Evolutionary conservation across 2,797 vertebrate species (phyloP), one percentile per base, ranked within the genome.

Genomic region (Gobionotothen gibberifrons): DNA sequence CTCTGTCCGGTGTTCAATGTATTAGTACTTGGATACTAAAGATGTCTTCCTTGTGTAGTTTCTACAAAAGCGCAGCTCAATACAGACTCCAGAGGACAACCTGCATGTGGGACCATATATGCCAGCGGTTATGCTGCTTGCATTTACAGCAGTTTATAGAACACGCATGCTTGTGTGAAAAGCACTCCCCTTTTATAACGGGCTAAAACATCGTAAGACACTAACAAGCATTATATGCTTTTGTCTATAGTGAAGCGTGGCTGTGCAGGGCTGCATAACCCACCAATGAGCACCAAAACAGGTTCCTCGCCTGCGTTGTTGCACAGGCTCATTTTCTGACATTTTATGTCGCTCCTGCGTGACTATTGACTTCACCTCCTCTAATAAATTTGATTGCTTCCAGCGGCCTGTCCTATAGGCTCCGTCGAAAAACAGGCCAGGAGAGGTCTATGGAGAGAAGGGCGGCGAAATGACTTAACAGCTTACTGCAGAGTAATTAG

Each of bases 401-500:
- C 83, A 92, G 89, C 76, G 87, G 81, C 86, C 87, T 92, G 87
- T 88, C 86, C 89, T 89, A 87, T 85, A 88, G 85, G 82, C 90
- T 91, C 81, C 81, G 59, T 72, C 68, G 52, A 81, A 92, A 90
- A 91, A 89, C 91, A 92, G 90, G 90, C 92, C 87, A 93, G 81
- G 80, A 87, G 85, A 78, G 87, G 90, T 90, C 90, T 92, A 86
- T 90, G 85, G 90, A 90, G 90, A 90, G 85, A 91, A 89, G 87
- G 81, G 85, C 72, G 78, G 86, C 81, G 81, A 88, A 91, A 92
- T 93, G 87, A 92, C 89, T 93, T 90, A 91, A 90, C 89, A 93
- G 88, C 91, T 94, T 93, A 92, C 89, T 86, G 88, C 87, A 66
- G 85, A 93, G 90, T 94, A 94, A 94, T 94, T 94, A 93, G 91